phyloP scores from a whole-genome alignment of 2,113 vertebrate species.

The Papio anubis region DNA sequence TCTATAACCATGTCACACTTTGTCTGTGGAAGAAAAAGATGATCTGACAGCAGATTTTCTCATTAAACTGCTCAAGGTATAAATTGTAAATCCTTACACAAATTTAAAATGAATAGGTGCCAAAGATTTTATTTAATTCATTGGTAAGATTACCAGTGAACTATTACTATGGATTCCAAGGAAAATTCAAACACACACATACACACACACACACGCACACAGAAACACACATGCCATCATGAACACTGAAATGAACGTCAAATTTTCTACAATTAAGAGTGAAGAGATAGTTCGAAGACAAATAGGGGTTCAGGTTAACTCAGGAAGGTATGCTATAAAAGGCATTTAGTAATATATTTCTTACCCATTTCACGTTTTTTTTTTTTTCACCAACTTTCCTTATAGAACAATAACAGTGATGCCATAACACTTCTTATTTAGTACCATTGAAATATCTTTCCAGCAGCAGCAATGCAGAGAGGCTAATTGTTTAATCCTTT shows the following conservation, averaged over 20 bases:
- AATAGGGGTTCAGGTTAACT: not conserved
- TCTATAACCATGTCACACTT: not conserved
- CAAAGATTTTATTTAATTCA: not conserved
- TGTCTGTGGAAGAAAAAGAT: not conserved
- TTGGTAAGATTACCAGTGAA: not conserved
- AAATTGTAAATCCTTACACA: not conserved
- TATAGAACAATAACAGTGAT: not conserved
- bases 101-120: not conserved
- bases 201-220: not conserved
- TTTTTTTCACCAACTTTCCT: not conserved
- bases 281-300: not conserved
- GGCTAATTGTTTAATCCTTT: not conserved
- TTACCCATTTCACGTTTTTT: not conserved
- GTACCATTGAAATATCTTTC: not conserved
- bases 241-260: not conserved
- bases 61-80: not conserved
- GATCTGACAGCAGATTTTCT: not conserved
- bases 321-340: not conserved
- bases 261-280: not conserved
- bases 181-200: not conserved
- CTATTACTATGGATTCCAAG: not conserved
- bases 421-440: not conserved
- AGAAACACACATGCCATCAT: not conserved
- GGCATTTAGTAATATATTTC: not conserved
- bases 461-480: not conserved